Conservation (phyloP, 2,888 invertebrate species). For the Cinara cedri region DNA sequence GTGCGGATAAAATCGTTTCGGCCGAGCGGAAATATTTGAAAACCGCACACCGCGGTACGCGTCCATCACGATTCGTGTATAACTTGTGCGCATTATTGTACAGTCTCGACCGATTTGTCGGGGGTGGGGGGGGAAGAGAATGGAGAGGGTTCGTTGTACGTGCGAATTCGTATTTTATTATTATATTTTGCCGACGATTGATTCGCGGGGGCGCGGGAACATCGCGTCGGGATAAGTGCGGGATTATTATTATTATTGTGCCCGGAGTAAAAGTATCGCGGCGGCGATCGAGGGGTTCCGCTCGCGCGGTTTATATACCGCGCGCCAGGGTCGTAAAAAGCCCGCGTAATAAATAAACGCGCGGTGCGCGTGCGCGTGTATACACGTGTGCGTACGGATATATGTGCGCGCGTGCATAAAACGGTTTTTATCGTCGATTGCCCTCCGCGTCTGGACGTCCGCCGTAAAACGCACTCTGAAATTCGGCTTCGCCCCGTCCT, state of each 20-base stretch:
- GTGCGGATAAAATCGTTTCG: too few relatives aligned
- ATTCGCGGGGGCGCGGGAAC: too few relatives aligned
- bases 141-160: too few relatives aligned
- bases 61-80: too few relatives aligned
- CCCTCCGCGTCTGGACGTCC: neutral
- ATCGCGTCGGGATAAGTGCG: neutral
- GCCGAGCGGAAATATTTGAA: too few relatives aligned
- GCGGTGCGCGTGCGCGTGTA: neutral
- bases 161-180: too few relatives aligned
- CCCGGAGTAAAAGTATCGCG: neutral
- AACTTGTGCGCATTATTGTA: too few relatives aligned
- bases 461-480: conserved; percentile 11
- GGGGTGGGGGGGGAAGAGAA: too few relatives aligned
- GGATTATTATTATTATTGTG: conserved; percentile 10
- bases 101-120: too few relatives aligned
- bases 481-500: neutral
- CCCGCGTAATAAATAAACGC: neutral
- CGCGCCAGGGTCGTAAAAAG: conserved; percentile 29
- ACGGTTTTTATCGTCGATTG: conserved; percentile 28
- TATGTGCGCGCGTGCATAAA: neutral
- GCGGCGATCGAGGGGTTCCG: neutral
- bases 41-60: too few relatives aligned
- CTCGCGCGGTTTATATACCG: conserved; percentile 33
- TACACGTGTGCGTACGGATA: neutral
- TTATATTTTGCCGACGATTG: neutral